Evolutionary conservation across 2,797 vertebrate species (phyloP).

Genomic region (Hemitrygon akajei): DNA sequence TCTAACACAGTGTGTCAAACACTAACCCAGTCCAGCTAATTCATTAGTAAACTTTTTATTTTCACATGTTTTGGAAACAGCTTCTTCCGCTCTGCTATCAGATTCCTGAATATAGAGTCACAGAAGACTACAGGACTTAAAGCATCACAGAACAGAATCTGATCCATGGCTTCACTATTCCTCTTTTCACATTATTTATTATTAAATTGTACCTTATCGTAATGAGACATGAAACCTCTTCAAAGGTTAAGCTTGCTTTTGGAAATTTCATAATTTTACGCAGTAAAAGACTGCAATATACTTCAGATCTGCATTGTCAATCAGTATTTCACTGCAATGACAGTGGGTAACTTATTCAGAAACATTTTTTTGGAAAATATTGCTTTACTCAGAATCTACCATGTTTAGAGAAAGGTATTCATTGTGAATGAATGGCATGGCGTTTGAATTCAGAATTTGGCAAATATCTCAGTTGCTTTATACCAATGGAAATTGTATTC

Average conservation of each 20-base stretch:
- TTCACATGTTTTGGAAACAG: too few relatives aligned
- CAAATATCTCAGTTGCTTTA: neutral
- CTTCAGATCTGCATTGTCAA: neutral
- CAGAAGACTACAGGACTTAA: too few relatives aligned
- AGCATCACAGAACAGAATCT: too few relatives aligned
- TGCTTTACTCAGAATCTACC: neutral
- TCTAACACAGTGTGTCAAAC: neutral
- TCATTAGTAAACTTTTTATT: neutral
- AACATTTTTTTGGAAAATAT: neutral
- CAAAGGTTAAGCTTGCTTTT: neutral
- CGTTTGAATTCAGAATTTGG: neutral
- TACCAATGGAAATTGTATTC: neutral
- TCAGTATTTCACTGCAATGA: neutral
- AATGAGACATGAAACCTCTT: neutral
- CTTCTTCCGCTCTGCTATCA: too few relatives aligned
- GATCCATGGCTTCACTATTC: too few relatives aligned
- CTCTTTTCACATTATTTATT: too few relatives aligned
- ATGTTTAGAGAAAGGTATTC: neutral
- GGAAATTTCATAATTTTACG: neutral
- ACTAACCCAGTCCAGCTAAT: neutral
- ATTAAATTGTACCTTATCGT: too few relatives aligned
- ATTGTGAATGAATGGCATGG: neutral
- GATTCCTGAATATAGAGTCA: too few relatives aligned
- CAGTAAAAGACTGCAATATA: neutral
- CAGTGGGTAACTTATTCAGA: neutral